These are phyloP conservation scores for Atta colombica DNA, from an alignment of 1,140 invertebrate genomes.

Conservation along the genomic window DNA sequence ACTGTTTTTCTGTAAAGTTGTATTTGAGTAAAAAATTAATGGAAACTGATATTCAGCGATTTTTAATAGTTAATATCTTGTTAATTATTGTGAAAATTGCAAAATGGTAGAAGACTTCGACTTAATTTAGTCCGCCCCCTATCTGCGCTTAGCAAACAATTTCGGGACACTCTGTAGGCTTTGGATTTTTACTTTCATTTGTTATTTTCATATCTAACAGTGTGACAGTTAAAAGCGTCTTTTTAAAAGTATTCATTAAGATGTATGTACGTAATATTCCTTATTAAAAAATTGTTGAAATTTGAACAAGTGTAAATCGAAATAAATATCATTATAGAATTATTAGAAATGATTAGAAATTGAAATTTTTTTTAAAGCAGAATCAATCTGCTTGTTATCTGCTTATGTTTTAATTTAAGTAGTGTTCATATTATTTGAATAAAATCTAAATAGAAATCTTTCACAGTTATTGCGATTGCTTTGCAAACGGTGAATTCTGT, in stretches of 20 bases:
- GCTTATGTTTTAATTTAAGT: neutral
- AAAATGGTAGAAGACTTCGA: too few species aligned
- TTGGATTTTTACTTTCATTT: constrained; percentile 72
- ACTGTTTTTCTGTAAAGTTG: too few species aligned
- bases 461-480: constrained; percentile 98
- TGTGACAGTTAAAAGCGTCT: constrained; percentile 22
- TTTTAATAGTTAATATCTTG: too few species aligned
- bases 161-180: constrained; percentile 32
- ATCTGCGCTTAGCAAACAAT: too few species aligned
- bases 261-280: neutral
- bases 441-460: constrained; percentile 56
- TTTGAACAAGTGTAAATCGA: neutral
- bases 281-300: neutral
- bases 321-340: constrained; percentile 21
- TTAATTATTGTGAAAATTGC: too few species aligned
- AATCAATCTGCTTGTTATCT: neutral
- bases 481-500: constrained; percentile 99
- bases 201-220: constrained; percentile 72
- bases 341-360: neutral
- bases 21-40: too few species aligned
- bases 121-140: too few species aligned
- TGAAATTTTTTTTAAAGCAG: neutral
- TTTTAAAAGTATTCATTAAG: constrained; percentile 34
- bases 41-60: too few species aligned
- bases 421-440: constrained; percentile 4